Percentiles rank a stretch among this genome's conserved stretches.
Evolutionary conservation across 92 coral and sea anemone species (phyloP).

Genomic region (Phymanthus crucifer): DNA sequence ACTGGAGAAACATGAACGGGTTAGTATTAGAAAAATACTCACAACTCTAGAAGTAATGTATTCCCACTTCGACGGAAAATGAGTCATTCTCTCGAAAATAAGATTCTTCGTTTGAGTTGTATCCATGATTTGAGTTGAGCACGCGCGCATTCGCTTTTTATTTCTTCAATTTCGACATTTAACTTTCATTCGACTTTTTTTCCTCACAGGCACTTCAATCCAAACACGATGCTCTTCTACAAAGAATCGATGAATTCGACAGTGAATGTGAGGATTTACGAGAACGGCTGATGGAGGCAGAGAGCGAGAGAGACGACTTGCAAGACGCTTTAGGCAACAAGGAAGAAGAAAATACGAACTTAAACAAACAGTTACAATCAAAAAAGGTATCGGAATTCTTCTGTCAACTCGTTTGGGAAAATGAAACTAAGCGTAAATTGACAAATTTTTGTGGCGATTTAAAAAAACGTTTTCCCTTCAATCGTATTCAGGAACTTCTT

Average conservation of each 20-base stretch:
- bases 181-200: background rate
- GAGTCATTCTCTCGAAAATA: no score
- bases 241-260: slow-evolving; percentile 89
- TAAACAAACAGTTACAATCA: slow-evolving; percentile 59
- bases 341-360: slow-evolving; percentile 47
- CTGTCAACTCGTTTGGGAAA: no score
- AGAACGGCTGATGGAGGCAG: slow-evolving; percentile 73
- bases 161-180: background rate
- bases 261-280: slow-evolving; percentile 85
- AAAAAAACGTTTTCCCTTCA: no score
- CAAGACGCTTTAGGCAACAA: slow-evolving; percentile 68
- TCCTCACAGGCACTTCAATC: slow-evolving; percentile 77
- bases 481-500: slow-evolving; percentile 56
- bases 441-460: background rate
- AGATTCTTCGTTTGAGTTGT: no score
- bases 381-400: slow-evolving; percentile 62
- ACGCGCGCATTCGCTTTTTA: background rate
- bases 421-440: no score
- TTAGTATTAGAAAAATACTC: slow-evolving; percentile 9
- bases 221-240: slow-evolving; percentile 87
- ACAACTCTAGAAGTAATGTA: background rate
- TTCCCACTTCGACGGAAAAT: no score
- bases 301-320: slow-evolving; percentile 83
- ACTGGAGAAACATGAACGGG: slow-evolving; percentile 87
- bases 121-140: background rate